Evolutionary conservation across 30 jellyfish, hydroid and myxozoan species (phyloP).

Genomic region (Aurelia sp.): DNA sequence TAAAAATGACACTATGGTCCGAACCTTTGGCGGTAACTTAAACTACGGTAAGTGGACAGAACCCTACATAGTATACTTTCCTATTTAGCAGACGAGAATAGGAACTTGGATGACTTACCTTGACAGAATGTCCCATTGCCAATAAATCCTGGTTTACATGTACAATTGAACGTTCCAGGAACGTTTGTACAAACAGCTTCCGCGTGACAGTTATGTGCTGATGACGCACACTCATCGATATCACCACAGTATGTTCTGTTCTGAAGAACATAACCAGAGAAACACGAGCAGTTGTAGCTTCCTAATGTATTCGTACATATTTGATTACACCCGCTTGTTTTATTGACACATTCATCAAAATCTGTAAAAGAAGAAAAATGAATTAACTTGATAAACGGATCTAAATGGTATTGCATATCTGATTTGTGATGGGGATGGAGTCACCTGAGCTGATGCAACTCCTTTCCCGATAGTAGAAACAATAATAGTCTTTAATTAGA

Average conservation of each 20-base stretch:
- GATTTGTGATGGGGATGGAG: too few species aligned
- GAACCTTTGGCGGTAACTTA: too few species aligned
- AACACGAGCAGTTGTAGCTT: constrained; percentile 33
- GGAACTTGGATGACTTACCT: not conserved
- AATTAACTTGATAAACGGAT: too few species aligned
- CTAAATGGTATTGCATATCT: too few species aligned
- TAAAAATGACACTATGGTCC: too few species aligned
- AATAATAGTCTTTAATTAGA: too few species aligned
- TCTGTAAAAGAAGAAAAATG: not conserved
- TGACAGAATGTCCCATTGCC: constrained; percentile 26
- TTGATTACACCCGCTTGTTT: constrained; percentile 20
- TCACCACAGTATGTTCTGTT: constrained; percentile 26
- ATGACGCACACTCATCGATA: constrained; percentile 14
- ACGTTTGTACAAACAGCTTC: constrained; percentile 4
- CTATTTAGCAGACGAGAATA: too few species aligned
- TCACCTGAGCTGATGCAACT: too few species aligned
- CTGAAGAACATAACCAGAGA: not conserved
- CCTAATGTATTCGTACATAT: constrained; percentile 35
- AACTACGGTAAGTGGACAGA: too few species aligned
- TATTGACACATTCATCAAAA: constrained; percentile 43
- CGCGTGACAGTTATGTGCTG: not conserved
- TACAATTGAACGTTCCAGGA: constrained; percentile 14
- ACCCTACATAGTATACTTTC: too few species aligned
- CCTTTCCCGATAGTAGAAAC: too few species aligned
- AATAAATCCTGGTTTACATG: constrained; percentile 16